Evolutionary conservation across 2,888 invertebrate species (phyloP), one percentile per base, ranked within the genome.

Genomic region (Calameuta pallipes): DNA sequence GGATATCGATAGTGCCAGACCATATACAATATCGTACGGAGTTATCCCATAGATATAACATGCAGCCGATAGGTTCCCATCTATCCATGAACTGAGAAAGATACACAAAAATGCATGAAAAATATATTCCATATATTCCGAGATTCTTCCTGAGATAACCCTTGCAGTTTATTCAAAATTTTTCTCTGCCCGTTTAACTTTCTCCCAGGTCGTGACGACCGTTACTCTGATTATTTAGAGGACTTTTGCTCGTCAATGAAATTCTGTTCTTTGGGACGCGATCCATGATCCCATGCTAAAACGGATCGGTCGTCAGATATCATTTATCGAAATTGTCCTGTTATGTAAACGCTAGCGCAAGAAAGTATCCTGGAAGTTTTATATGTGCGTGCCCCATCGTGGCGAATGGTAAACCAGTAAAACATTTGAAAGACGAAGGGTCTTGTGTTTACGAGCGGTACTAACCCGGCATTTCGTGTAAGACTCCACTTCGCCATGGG

Each of bases 401-500:
- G 56, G 56, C 23, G 56, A 15, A 23, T 56, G 56, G 56, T 9
- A 56, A 56, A 56, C 56, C 71, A 33, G 23, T 71, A 71, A 23
- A 71, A 11, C 71, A 71, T 71, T 33, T 30, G 34, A 71, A 71
- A 71, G 33, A 74, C 30, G 31, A 36, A 70, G 34, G 41, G 33
- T 33, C 6, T 34, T 13, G 71, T 13, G 33, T 71, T 71, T 71
- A 71, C 71, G 71, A 71, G 71, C 71, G 23, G 56, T 56, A 70
- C 70, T 70, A 71, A 31, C 34, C 71, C 71, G 71, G 71, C 33
- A 23, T 71, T 71, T 34, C 71, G 71, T 71, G 71, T 56, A 31
- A 33, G 33, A 34, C 33, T 71, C 71, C 33, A 33, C 71, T 34
- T 31, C 71, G 31, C 31, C 71, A 34, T 33, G 71, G 33, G 71